These are phyloP conservation scores for Marcusenius ussheri DNA, from an alignment of 2,113 vertebrate genomes.

Conservation along the genomic window DNA sequence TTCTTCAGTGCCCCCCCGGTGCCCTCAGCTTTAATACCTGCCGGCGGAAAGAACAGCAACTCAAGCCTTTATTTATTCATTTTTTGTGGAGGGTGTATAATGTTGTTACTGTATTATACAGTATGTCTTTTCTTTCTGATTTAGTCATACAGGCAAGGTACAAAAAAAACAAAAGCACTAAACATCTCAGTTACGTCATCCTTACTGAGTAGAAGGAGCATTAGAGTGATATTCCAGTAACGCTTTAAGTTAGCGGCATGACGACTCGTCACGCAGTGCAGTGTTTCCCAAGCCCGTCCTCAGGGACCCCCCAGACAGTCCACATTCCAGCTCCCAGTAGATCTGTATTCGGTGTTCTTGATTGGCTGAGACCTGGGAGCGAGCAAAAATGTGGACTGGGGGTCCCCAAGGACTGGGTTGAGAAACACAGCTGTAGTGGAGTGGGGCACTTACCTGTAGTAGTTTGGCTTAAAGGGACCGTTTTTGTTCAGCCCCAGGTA, in stretches of 20 bases:
- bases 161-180: background rate
- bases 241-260: background rate
- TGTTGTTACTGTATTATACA: background rate
- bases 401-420: background rate
- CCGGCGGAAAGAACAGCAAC: background rate
- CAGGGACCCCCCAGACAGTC: background rate
- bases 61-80: background rate
- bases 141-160: background rate
- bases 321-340: no score
- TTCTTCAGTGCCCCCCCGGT: background rate
- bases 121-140: background rate
- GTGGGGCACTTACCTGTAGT: slow-evolving; percentile 67
- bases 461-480: slow-evolving; percentile 83
- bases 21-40: slow-evolving; percentile 37
- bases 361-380: background rate
- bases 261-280: background rate
- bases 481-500: slow-evolving; percentile 81
- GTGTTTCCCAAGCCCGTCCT: background rate
- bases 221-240: background rate
- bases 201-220: background rate
- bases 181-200: background rate
- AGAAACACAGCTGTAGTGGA: background rate
- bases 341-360: background rate
- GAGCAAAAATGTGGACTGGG: background rate
- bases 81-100: background rate